Evolutionary conservation across 2,888 invertebrate species (phyloP).

Genomic region (Nomada fabriciana): DNA sequence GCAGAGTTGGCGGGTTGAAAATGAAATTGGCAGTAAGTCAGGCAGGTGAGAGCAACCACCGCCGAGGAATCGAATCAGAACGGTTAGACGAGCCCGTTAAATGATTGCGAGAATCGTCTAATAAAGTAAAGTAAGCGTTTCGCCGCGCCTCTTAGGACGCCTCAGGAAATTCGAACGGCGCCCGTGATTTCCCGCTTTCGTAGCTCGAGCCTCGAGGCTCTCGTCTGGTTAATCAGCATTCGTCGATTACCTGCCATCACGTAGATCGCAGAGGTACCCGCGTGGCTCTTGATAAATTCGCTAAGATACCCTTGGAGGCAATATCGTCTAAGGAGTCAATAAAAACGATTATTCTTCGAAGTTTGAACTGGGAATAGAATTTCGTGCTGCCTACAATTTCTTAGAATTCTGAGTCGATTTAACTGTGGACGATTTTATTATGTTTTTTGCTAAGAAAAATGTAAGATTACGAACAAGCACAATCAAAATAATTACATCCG

Average conservation of each 20-base stretch:
- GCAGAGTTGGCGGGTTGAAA: no score
- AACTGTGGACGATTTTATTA: no score
- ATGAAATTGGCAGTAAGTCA: not conserved
- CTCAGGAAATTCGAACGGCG: slow-evolving; percentile 56
- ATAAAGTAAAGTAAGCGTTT: slow-evolving; percentile 32
- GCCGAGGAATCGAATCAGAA: slow-evolving; percentile 16
- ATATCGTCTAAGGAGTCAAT: no score
- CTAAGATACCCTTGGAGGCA: no score
- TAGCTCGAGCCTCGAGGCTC: slow-evolving; percentile 6
- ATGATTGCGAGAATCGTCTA: slow-evolving; percentile 24
- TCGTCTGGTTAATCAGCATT: slow-evolving; percentile 38
- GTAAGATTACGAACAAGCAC: no score
- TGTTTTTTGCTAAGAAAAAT: no score
- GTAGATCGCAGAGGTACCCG: not conserved
- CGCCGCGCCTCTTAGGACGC: slow-evolving; percentile 36
- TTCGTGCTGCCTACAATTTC: no score
- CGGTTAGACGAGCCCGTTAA: slow-evolving; percentile 24
- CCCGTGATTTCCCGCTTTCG: slow-evolving; percentile 43
- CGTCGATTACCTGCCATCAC: slow-evolving; percentile 29
- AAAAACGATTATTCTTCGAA: no score
- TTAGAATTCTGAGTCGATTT: no score
- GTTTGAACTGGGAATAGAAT: no score
- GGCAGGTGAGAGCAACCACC: not conserved
- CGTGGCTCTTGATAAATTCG: not conserved
- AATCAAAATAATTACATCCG: no score